Conservation (phyloP, 2,888 invertebrate species). For the Conops quadrifasciatus region DNA sequence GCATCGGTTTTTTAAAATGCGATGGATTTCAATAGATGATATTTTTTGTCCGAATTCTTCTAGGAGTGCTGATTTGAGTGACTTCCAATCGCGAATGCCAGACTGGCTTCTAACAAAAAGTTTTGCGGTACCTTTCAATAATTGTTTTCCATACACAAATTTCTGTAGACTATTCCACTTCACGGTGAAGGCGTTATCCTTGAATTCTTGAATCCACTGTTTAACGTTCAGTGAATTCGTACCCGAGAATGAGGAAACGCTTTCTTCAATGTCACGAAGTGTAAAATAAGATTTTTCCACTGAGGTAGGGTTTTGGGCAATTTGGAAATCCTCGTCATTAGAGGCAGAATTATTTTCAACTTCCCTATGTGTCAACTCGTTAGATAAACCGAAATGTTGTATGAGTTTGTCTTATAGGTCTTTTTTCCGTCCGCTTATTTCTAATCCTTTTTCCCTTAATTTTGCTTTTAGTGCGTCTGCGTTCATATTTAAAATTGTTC, state of each 20-base stretch:
- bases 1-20: slow-evolving; percentile 29
- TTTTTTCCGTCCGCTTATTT: neutral
- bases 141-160: slow-evolving; percentile 35
- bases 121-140: slow-evolving; percentile 39
- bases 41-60: slow-evolving; percentile 29
- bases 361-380: slow-evolving; percentile 1
- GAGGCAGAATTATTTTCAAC: slow-evolving; percentile 2
- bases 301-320: neutral
- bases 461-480: neutral
- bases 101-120: slow-evolving; percentile 34
- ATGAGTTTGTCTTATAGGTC: slow-evolving; percentile 4
- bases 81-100: slow-evolving; percentile 21
- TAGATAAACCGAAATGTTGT: slow-evolving; percentile 3
- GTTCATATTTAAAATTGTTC: slow-evolving; percentile 15
- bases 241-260: slow-evolving; percentile 29
- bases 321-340: neutral
- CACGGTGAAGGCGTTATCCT: slow-evolving; percentile 35
- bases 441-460: slow-evolving; percentile 1
- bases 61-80: slow-evolving; percentile 26
- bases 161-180: slow-evolving; percentile 39
- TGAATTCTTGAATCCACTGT: slow-evolving; percentile 35
- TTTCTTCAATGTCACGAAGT: slow-evolving; percentile 32
- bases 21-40: slow-evolving; percentile 32
- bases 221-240: slow-evolving; percentile 22
- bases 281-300: slow-evolving; percentile 24